Evolutionary conservation across 2,113 vertebrate genomes (phyloP).

Genomic region (Peromyscus polionotus): DNA sequence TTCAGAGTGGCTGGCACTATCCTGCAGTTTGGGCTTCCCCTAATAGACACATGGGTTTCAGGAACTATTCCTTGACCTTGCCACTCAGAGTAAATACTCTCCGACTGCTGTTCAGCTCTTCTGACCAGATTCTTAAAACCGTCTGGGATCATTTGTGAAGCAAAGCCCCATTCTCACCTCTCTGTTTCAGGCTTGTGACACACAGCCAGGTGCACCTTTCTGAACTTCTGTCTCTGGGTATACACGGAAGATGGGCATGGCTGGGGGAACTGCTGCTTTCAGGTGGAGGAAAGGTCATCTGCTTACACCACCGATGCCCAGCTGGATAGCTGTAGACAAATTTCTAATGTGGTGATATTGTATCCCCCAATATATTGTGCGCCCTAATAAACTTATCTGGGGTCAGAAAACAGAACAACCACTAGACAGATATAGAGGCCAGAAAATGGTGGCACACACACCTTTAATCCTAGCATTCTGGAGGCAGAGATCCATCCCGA

Average conservation of each 20-base stretch:
- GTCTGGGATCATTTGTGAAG: neutral
- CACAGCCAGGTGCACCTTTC: neutral
- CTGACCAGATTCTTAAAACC: neutral
- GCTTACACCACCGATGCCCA: neutral
- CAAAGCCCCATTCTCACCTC: neutral
- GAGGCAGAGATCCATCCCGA: too few relatives aligned
- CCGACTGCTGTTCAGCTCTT: neutral
- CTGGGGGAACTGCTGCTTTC: neutral
- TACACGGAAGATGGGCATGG: neutral
- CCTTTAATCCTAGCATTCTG: too few relatives aligned
- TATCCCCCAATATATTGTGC: too few relatives aligned
- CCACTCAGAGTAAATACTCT: neutral
- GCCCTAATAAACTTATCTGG: too few relatives aligned
- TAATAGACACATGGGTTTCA: neutral
- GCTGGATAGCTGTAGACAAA: neutral
- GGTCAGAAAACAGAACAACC: too few relatives aligned
- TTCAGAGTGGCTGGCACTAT: neutral
- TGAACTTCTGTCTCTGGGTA: neutral
- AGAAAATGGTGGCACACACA: too few relatives aligned
- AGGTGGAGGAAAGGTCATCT: neutral
- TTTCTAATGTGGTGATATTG: too few relatives aligned
- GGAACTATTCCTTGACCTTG: neutral
- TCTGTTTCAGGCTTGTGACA: neutral
- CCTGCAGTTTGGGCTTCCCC: too few relatives aligned
- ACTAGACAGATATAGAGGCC: too few relatives aligned